Evolutionary conservation across 1,140 invertebrate species (phyloP).

Genomic region (Rhyacophila brunnea): DNA sequence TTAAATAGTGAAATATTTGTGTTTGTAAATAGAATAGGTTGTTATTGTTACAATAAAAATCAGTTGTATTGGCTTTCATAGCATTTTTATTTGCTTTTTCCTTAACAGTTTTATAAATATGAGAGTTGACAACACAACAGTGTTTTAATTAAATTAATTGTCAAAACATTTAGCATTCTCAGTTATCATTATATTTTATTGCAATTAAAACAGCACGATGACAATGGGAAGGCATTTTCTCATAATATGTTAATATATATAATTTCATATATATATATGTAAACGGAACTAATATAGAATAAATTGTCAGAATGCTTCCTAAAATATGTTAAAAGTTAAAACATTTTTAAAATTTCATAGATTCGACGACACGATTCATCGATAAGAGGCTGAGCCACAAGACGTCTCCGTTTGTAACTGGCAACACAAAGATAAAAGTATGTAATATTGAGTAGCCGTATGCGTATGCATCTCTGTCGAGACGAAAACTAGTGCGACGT

Average conservation of each 20-base stretch:
- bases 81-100: conserved; percentile 36
- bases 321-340: conserved; percentile 35
- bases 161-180: conserved; percentile 36
- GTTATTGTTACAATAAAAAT: too few relatives aligned
- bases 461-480: neutral
- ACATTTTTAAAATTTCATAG: conserved; percentile 34
- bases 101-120: conserved; percentile 57
- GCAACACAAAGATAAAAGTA: neutral
- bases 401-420: neutral
- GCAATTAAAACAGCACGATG: conserved; percentile 35
- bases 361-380: conserved; percentile 23
- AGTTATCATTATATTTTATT: conserved; percentile 33
- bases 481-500: conserved; percentile 8
- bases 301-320: conserved; percentile 35
- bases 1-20: too few relatives aligned
- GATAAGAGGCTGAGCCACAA: conserved; percentile 22
- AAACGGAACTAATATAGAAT: conserved; percentile 32
- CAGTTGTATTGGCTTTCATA: conserved; percentile 20
- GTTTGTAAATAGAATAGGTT: too few relatives aligned
- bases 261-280: conserved; percentile 6
- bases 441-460: neutral
- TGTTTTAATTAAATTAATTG: conserved; percentile 36
- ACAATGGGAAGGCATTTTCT: conserved; percentile 28
- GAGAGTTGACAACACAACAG: conserved; percentile 58
- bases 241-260: conserved; percentile 24